These are phyloP conservation scores for Crypturellus undulatus DNA, from an alignment of 2,113 vertebrate species.

Conservation along the genomic window DNA sequence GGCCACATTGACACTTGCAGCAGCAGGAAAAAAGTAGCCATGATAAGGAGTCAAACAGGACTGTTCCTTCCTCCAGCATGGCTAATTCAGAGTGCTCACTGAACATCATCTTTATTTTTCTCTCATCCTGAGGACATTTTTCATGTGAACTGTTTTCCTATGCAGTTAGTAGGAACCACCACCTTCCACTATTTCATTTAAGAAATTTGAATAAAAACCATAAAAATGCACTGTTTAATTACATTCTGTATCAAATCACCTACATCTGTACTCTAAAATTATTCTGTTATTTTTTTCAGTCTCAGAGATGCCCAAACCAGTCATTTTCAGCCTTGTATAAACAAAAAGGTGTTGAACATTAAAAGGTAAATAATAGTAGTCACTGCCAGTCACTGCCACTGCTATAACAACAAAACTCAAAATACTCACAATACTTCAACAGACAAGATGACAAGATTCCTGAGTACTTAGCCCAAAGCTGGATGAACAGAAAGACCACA, in stretches of 20 bases:
- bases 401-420: neutral
- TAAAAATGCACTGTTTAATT: conserved; percentile 41
- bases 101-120: neutral
- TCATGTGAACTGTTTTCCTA: neutral
- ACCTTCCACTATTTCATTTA: conserved; percentile 2
- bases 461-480: neutral
- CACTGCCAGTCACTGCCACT: conserved; percentile 12
- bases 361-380: conserved; percentile 43
- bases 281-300: conserved; percentile 10
- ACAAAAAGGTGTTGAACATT: conserved; percentile 27
- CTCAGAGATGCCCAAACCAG: conserved; percentile 29
- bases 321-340: conserved; percentile 58
- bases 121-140: neutral
- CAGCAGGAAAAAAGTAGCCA: neutral
- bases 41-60: neutral
- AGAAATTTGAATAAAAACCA: neutral
- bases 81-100: neutral
- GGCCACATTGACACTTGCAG: neutral
- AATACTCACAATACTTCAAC: neutral
- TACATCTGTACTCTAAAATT: conserved; percentile 50
- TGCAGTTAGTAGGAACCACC: neutral
- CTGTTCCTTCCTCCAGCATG: neutral
- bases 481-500: neutral
- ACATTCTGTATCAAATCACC: conserved; percentile 41
- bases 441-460: neutral